Evolutionary conservation across 1,140 invertebrate species (phyloP).

Genomic region (Whitmania pigra): DNA sequence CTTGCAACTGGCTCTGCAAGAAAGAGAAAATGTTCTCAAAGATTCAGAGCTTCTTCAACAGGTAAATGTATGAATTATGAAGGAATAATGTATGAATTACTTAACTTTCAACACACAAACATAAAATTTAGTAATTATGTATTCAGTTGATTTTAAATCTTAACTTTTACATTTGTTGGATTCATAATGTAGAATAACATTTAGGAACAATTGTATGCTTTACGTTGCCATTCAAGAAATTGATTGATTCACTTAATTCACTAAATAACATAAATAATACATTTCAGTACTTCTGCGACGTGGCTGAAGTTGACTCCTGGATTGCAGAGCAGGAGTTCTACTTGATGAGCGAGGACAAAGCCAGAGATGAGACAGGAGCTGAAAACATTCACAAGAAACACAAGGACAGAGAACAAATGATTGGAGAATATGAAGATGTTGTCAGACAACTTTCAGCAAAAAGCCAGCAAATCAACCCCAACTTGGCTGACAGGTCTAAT

Average conservation of each 20-base stretch:
- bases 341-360: conserved; percentile 99
- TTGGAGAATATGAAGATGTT: conserved; percentile 92
- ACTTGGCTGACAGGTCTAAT: neutral
- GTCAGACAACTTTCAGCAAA: conserved; percentile 87
- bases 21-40: conserved; percentile 52
- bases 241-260: no score
- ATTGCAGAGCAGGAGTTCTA: conserved; percentile 99
- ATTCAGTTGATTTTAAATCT: no score
- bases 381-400: conserved; percentile 99
- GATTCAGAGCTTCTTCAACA: conserved; percentile 60
- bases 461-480: conserved; percentile 58
- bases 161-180: no score
- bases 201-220: no score
- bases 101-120: no score
- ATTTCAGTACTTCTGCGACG: conserved; percentile 88
- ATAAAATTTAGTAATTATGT: no score
- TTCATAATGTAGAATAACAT: no score
- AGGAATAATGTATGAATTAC: no score
- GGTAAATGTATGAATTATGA: conserved; percentile 31
- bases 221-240: no score
- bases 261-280: neutral
- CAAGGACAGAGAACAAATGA: conserved; percentile 81
- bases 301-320: conserved; percentile 95
- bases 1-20: conserved; percentile 68
- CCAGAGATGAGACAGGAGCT: conserved; percentile 95